phyloP scores from a whole-genome alignment of 2,113 vertebrate species.

The Aldabrachelys gigantea region DNA sequence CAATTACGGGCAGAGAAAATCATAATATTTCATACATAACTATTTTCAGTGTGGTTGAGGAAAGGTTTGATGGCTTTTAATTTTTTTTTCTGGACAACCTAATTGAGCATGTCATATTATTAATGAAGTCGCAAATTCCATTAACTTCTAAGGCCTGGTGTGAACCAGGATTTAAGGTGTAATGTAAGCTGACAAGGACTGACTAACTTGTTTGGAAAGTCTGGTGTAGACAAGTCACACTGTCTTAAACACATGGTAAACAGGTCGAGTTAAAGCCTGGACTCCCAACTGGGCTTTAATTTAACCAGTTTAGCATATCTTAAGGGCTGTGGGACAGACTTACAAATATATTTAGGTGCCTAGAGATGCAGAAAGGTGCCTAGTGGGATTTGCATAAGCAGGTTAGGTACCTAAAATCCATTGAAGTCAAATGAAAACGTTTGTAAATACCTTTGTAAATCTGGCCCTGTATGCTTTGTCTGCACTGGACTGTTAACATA shows the following conservation, averaged over 20 bases:
- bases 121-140: not conserved
- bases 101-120: not conserved
- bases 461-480: slow-evolving; percentile 4
- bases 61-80: not conserved
- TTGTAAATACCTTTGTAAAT: slow-evolving; percentile 41
- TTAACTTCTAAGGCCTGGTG: not conserved
- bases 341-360: slow-evolving; percentile 32
- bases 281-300: not conserved
- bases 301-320: not conserved
- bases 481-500: slow-evolving; percentile 9
- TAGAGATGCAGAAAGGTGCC: slow-evolving; percentile 21
- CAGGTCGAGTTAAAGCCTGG: slow-evolving; percentile 20
- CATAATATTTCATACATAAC: too few relatives aligned
- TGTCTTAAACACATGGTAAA: not conserved
- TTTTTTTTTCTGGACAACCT: not conserved
- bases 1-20: slow-evolving; percentile 22
- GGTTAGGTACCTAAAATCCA: slow-evolving; percentile 33
- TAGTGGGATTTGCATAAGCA: slow-evolving; percentile 56
- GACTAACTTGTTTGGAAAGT: not conserved
- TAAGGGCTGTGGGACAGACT: slow-evolving; percentile 32
- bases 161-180: not conserved
- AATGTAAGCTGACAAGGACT: not conserved
- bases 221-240: not conserved
- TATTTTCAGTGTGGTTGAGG: not conserved
- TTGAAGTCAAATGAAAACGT: not conserved